phyloP scores from a whole-genome alignment of 2,888 invertebrate species.

The Zaprionus lineosus region DNA sequence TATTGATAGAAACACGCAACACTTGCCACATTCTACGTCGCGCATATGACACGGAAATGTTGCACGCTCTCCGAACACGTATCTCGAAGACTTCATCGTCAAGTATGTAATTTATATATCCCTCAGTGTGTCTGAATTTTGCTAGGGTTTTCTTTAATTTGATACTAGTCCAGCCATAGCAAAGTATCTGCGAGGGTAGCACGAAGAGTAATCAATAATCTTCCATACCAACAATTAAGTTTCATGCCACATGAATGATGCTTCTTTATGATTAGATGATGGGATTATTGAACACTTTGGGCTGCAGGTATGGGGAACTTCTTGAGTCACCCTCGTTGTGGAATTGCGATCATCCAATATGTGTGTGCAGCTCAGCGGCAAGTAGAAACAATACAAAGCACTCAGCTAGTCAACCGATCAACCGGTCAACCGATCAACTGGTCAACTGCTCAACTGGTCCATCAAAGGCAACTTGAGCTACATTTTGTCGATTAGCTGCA shows the following conservation, averaged over 20 bases:
- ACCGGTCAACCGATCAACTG: conserved; percentile 11
- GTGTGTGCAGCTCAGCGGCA: neutral
- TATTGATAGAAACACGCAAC: neutral
- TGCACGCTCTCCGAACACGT: neutral
- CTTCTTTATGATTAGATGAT: no score
- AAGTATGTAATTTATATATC: neutral
- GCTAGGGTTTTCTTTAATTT: conserved; percentile 10
- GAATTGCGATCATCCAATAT: neutral
- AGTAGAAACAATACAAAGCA: conserved; percentile 4
- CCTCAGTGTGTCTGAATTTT: no score
- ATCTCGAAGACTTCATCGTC: no score
- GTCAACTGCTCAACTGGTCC: conserved; percentile 15
- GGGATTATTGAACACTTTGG: neutral
- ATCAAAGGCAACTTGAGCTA: conserved; percentile 37
- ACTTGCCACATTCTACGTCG: neutral
- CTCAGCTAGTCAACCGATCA: neutral
- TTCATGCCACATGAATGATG: no score
- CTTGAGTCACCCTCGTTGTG: neutral
- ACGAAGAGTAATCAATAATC: no score
- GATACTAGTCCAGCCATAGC: no score
- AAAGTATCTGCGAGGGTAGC: no score
- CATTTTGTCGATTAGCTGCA: conserved; percentile 66
- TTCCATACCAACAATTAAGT: no score
- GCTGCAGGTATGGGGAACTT: neutral
- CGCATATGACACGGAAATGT: neutral